phyloP scores from a whole-genome alignment of 92 coral and sea anemone species.

The Porites lobata region DNA sequence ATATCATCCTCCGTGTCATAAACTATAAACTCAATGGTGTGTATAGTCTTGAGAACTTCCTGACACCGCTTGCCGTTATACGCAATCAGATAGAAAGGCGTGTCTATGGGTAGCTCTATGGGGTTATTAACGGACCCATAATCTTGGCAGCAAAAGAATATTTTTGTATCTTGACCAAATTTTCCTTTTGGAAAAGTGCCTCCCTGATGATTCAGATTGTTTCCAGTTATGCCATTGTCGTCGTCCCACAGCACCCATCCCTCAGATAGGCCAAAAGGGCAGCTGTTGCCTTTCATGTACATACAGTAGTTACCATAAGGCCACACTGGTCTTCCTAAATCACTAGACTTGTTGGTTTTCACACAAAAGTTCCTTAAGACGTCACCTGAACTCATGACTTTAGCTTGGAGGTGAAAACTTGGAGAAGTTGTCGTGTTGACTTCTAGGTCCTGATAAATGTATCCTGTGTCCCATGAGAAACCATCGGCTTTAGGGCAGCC shows the following conservation, averaged over 20 bases:
- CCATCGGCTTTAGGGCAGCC: conserved; percentile 49
- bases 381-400: conserved; percentile 53
- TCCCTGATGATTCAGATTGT: conserved; percentile 52
- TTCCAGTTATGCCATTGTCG: conserved; percentile 30
- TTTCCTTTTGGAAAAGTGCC: conserved; percentile 77
- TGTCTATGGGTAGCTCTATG: conserved; percentile 57
- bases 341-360: conserved; percentile 60
- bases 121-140: conserved; percentile 18
- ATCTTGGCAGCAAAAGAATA: conserved; percentile 47
- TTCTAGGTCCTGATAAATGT: conserved; percentile 37
- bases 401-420: conserved; percentile 69
- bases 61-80: conserved; percentile 50
- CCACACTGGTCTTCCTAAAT: conserved; percentile 58
- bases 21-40: conserved; percentile 49
- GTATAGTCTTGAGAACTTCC: conserved; percentile 54
- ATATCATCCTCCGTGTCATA: conserved; percentile 57
- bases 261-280: conserved; percentile 56
- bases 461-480: conserved; percentile 42
- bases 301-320: conserved; percentile 81
- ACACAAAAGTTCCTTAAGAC: conserved; percentile 62
- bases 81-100: conserved; percentile 69
- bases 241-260: conserved; percentile 86
- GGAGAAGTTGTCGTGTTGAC: conserved; percentile 25
- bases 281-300: conserved; percentile 67
- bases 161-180: conserved; percentile 59